Conservation (phyloP, 2,113 vertebrate genomes). For the Anseranas semipalmata region DNA sequence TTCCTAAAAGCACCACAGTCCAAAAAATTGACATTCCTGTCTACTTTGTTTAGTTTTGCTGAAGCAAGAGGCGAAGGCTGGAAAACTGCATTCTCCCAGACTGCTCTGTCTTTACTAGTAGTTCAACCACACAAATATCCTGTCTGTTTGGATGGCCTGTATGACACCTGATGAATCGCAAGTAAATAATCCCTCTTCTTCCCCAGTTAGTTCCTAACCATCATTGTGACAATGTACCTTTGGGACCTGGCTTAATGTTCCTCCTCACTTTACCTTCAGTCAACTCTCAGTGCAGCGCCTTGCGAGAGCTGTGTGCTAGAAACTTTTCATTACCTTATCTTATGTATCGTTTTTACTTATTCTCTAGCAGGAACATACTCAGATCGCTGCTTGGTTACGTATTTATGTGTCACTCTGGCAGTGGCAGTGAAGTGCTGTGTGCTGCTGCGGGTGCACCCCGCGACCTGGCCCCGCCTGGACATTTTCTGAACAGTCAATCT, state of each 20-base stretch:
- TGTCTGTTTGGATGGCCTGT: not conserved
- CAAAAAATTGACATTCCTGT: not conserved
- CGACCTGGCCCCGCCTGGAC: not conserved
- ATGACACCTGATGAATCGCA: not conserved
- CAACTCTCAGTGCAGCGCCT: not conserved
- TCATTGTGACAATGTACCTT: not conserved
- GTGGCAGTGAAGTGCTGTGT: rapidly evolving
- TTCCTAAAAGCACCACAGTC: not conserved
- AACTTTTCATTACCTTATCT: not conserved
- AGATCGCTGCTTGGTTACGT: not conserved
- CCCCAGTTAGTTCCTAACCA: not conserved
- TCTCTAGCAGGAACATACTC: not conserved
- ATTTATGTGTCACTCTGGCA: not conserved
- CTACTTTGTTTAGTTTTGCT: not conserved
- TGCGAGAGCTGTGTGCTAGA: not conserved
- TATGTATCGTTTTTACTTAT: not conserved
- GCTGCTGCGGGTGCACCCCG: rapidly evolving
- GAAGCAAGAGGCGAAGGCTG: not conserved
- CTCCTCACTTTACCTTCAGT: not conserved
- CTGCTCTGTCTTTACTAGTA: not conserved
- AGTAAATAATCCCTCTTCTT: not conserved
- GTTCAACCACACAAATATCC: not conserved
- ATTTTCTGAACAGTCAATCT: not conserved
- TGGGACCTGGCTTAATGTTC: not conserved
- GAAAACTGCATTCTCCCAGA: not conserved